phyloP scores from a whole-genome alignment of 2,888 invertebrate species.

The Calliphora vomitoria region DNA sequence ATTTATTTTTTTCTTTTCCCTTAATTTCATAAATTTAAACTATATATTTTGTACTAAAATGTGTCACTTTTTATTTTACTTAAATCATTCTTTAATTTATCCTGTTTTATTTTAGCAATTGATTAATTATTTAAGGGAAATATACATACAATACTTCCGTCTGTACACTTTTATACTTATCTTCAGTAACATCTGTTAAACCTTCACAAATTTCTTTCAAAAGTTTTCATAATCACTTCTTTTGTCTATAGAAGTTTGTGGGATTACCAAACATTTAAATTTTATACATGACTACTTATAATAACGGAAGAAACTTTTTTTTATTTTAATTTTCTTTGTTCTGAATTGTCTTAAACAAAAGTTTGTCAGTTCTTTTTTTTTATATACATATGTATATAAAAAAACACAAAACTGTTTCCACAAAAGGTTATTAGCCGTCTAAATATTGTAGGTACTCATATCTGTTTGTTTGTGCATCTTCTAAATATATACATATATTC shows the following conservation, averaged over 20 bases:
- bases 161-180: not conserved
- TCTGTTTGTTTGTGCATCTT: conserved; percentile 1
- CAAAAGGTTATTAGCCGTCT: conserved; percentile 64
- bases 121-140: not conserved
- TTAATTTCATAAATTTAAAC: not conserved
- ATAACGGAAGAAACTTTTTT: conserved; percentile 22
- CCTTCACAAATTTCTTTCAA: conserved; percentile 4
- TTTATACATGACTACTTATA: conserved; percentile 43
- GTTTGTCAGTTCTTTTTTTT: not conserved
- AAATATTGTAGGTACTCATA: conserved; percentile 3
- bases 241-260: conserved; percentile 6
- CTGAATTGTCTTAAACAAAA: conserved; percentile 23
- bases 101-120: not conserved
- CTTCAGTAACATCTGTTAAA: conserved; percentile 21
- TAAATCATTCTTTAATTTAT: too few species aligned
- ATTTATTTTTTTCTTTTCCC: not conserved
- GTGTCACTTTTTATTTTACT: too few species aligned
- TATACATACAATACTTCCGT: conserved; percentile 3
- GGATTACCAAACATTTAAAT: conserved; percentile 3
- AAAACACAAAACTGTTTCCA: not conserved
- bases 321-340: conserved; percentile 46
- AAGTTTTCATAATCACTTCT: conserved; percentile 6
- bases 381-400: not conserved
- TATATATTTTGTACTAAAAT: not conserved
- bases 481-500: conserved; percentile 3